Base-by-base conservation (phyloP, 2,888 invertebrate genomes). In the Electrophaes corylata region DNA sequence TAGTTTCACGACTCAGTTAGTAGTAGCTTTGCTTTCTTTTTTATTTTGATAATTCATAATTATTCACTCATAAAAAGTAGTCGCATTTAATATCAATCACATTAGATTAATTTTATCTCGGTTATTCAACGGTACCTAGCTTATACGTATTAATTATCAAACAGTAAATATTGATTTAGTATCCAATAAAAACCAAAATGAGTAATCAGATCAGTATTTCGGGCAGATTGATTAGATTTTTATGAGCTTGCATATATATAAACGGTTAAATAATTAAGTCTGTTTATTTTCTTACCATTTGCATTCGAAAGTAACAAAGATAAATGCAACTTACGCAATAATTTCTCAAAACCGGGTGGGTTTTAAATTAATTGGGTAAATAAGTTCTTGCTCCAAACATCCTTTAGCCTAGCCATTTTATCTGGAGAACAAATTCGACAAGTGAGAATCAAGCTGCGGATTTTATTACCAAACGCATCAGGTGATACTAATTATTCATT, bases 81-180 rank as follows among this genome's bases (percentile, higher is more conserved):
- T 31, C n/a, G 31, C 11, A 3, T 4, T 5, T 47, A n/a, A 31
- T 41, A 40, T 57, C 10, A 4, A n/a, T 50, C 29, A 19, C 37
- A 58, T 47, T 41, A 50, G 35, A 60, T 46, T 40, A 20, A 33
- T 14, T 14, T 51, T 20, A 20, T 40, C 33, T 48, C 46, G 52
- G 35, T 8, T 47, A 37, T 54, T 20, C 29, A 62, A 64, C 60
- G 58, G 60, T 59, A 62, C 47, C 41, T 26, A 31, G 20, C 4
- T n/a, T 14, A 46, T 54, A 58, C 16, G 8, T 10, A 37, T 44
- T 18, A 51, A 60, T 64, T 48, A 59, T 44, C 4, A 57, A 64
- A 64, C 61, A 54, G 60, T 63, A 63, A 65, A 65, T 66, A 62
- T 67, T 67, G 61, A 63, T 63, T 60, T 56, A 62, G 26, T 50